Conservation (phyloP, 2,797 vertebrate genomes). For the Falco biarmicus region DNA sequence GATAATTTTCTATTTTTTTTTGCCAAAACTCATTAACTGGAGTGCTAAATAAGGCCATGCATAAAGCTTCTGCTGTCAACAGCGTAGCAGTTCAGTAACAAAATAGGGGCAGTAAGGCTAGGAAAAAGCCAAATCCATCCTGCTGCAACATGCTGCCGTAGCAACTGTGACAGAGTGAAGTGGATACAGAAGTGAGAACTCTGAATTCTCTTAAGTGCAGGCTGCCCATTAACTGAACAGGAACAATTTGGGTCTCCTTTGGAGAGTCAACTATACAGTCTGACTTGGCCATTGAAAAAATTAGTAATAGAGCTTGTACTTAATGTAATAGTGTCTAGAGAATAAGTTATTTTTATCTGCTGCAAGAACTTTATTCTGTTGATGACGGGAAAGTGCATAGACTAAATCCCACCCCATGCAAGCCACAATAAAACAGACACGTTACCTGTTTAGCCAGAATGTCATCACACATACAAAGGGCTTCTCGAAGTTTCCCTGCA, state of each 20-base stretch:
- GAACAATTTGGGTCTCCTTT: background rate
- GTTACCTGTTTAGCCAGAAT: constrained; percentile 91
- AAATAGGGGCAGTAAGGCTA: background rate
- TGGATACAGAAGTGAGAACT: background rate
- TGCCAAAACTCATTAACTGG: background rate
- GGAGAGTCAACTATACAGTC: background rate
- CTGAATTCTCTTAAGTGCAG: background rate
- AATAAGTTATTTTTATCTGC: background rate
- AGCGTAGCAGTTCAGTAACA: background rate
- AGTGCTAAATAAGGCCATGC: background rate
- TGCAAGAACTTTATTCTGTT: background rate
- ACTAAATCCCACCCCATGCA: background rate
- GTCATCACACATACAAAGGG: constrained; percentile 84
- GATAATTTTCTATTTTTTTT: background rate
- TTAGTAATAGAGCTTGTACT: background rate
- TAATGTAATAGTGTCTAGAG: background rate
- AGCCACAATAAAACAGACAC: background rate
- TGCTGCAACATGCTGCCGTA: background rate
- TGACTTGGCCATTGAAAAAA: background rate
- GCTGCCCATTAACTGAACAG: background rate
- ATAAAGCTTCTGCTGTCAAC: background rate
- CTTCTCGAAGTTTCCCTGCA: constrained; percentile 87
- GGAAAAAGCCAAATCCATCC: background rate
- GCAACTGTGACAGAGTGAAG: background rate
- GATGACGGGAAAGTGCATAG: background rate